Evolutionary conservation across 2,888 invertebrate species (phyloP), one percentile per base, ranked within the genome.

Genomic region (Gibbula magus): DNA sequence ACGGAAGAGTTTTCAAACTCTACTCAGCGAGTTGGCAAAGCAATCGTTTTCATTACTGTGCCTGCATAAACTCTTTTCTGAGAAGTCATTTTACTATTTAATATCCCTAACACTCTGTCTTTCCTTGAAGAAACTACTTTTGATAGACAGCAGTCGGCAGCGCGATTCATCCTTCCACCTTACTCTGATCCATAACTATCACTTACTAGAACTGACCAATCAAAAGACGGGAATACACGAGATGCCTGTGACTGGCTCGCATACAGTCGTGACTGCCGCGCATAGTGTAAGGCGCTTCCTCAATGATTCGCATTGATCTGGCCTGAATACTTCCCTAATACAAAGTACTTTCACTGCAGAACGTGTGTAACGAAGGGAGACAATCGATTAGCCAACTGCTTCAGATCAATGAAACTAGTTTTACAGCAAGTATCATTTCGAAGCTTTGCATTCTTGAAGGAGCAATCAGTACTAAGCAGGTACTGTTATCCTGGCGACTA

Each of bases 161-260:
- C 70, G 35, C 70, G 35, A 39, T 70, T 70, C 70, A 18, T 70
- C 70, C 35, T 70, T 20, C 39, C 70, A 70, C 70, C 39, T 70
- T 70, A 39, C 39, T 35, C 70, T n/a, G 39, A 18, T 39, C 70
- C 35, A 35, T 29, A 39, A 20, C 70, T 35, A 70, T 70, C 35
- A 70, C 70, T 32, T 32, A 35, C 8, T 35, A 8, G 35, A n/a
- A 32, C n/a, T 35, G 70, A 70, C 70, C 70, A 70, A 70, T 70
- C 70, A 39, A 35, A 39, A 39, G 20, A 35, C 29, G 3, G 70
- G 20, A 39, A 70, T n/a, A 70, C n/a, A 20, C 20, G 70, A 39
- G 70, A 70, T 70, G 70, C 20, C 70, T 16, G 32, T 70, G 70
- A 70, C 70, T 70, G 70, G 70, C 35, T 70, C 70, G 29, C 32